These are phyloP conservation scores for Lateolabrax maculatus DNA, from an alignment of 2,797 vertebrate species.

Conservation along the genomic window DNA sequence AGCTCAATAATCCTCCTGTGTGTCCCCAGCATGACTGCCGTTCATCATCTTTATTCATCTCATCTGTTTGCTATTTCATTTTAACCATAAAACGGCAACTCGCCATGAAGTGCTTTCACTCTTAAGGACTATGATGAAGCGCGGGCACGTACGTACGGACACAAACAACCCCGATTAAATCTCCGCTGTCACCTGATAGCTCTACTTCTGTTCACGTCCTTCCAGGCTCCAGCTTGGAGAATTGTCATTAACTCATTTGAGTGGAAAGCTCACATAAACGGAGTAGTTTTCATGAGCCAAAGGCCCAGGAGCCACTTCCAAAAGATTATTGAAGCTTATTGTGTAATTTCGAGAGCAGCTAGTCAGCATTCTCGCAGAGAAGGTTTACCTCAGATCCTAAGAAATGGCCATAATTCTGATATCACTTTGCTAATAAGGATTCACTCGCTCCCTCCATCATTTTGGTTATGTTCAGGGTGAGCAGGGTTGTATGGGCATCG, in stretches of 20 bases:
- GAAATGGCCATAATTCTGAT: background rate
- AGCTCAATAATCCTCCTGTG: conserved; percentile 41
- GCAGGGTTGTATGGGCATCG: conserved; percentile 49
- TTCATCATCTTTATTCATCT: conserved; percentile 39
- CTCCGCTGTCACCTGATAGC: conserved; percentile 53
- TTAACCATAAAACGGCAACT: conserved; percentile 37
- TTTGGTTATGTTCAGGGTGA: conserved; percentile 44
- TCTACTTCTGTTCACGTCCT: conserved; percentile 25
- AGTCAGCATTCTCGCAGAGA: conserved; percentile 40
- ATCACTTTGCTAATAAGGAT: conserved; percentile 16
- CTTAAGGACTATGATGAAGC: background rate
- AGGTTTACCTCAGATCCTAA: background rate
- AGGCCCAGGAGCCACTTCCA: conserved; percentile 18
- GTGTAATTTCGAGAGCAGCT: conserved; percentile 36
- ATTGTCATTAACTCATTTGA: conserved; percentile 37
- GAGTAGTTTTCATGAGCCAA: conserved; percentile 13
- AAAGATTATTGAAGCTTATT: conserved; percentile 41
- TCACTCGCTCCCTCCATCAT: conserved; percentile 2
- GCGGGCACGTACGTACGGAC: background rate
- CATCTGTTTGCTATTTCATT: conserved; percentile 68
- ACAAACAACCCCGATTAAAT: background rate
- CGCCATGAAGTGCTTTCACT: conserved; percentile 27
- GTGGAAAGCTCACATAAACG: conserved; percentile 29
- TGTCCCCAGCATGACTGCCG: conserved; percentile 57
- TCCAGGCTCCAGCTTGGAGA: conserved; percentile 31